Conservation (phyloP, 2,797 vertebrate genomes). For the Morelia viridis region DNA sequence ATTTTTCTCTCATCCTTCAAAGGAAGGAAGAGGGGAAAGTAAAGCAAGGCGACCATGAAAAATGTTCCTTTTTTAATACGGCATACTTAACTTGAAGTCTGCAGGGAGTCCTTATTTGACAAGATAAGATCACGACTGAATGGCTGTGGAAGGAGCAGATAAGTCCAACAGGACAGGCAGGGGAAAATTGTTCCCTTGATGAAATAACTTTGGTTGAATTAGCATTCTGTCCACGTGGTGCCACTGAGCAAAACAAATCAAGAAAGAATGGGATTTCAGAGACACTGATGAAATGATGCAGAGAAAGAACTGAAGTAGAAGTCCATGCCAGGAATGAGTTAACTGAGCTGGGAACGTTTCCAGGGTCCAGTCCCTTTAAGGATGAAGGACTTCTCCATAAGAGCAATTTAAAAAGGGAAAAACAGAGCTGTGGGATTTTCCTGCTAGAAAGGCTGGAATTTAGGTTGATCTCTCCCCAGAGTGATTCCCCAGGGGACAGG, state of each 20-base stretch:
- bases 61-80: not conserved
- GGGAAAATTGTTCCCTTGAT: not conserved
- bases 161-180: not conserved
- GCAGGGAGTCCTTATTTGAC: not conserved
- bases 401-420: not conserved
- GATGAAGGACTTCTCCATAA: not conserved
- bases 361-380: not conserved
- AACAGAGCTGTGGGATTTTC: not conserved
- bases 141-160: not conserved
- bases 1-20: not conserved
- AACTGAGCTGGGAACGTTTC: not conserved
- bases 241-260: slow-evolving; percentile 19
- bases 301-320: not conserved
- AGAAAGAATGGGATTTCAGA: not conserved
- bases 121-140: not conserved
- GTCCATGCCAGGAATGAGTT: not conserved
- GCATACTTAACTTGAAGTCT: not conserved
- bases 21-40: not conserved
- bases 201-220: not conserved
- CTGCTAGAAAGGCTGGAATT: not conserved
- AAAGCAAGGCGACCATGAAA: not conserved
- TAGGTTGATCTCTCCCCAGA: not conserved
- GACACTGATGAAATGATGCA: not conserved
- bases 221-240: not conserved
- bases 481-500: not conserved